Evolutionary conservation across 1,140 invertebrate species (phyloP), one percentile per base, ranked within the genome.

Genomic region (Hyphantria cunea): DNA sequence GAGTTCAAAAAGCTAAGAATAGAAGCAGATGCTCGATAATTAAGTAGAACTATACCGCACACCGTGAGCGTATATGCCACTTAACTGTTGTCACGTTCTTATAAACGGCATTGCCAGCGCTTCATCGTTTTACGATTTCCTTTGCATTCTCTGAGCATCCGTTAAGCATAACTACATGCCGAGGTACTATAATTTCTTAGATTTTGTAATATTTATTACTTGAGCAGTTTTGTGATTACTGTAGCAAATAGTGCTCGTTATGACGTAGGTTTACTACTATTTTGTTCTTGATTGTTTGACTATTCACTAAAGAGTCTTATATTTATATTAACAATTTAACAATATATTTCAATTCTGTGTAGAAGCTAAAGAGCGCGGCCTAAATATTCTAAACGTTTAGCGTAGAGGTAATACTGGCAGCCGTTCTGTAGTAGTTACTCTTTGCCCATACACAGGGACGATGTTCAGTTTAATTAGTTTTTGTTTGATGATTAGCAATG

Each of bases 401-500:
- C 17, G 17, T 25, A 25, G 5, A 25, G 17, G 5, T 25, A 25
- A 25, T 25, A 3, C 17, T 25, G 17, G 1, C 17, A 3, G 5
- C 17, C 5, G 5, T 25, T 5, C 17, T 3, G 74, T 71, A 78
- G 81, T 81, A 78, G 84, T 86, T 87, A 80, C 74, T 76, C 62
- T 66, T 78, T 64, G 60, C 67, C 63, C 66, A 75, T 75, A 79
- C 78, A 85, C 74, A 84, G 78, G 74, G 17, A 78, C 82, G 64
- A 80, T 84, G 84, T 84, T 84, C 76, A 72, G 58, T 78, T 86
- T 82, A 83, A 88, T 84, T 82, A 84, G 76, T 88, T 84, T 56
- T 56, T 45, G 41, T 56, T 86, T 79, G 63, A 82, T 66, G 60
- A 75, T 64, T 78, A 74, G 70, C 72, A 64, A 76, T 77, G 62